Conservation (phyloP, 2,113 vertebrate genomes). For the Syrrhaptes paradoxus region DNA sequence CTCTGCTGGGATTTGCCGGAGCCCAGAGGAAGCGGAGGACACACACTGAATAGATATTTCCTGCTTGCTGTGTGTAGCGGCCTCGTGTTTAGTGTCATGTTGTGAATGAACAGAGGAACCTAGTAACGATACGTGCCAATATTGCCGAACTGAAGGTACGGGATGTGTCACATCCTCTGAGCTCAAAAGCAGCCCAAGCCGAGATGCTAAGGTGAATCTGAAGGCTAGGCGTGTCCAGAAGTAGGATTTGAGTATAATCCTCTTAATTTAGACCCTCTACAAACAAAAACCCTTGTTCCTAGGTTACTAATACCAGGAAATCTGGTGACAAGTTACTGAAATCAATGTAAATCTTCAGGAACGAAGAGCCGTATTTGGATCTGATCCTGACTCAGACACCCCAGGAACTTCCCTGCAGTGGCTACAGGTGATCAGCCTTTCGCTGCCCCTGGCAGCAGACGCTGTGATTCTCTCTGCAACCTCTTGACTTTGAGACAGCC, state of each 20-base stretch:
- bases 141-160: not conserved
- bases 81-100: slow-evolving; percentile 44
- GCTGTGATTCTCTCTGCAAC: not conserved
- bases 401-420: not conserved
- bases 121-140: slow-evolving; percentile 17
- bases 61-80: slow-evolving; percentile 28
- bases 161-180: slow-evolving; percentile 64
- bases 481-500: not conserved
- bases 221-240: not conserved
- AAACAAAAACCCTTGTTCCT: not conserved
- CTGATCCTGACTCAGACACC: not conserved
- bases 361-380: not conserved
- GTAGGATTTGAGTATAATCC: not conserved
- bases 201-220: slow-evolving; percentile 30
- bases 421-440: not conserved
- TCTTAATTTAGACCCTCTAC: not conserved
- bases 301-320: slow-evolving; percentile 3
- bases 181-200: not conserved
- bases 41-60: slow-evolving; percentile 56
- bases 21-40: slow-evolving; percentile 54
- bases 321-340: not conserved
- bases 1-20: slow-evolving; percentile 52
- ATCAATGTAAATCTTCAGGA: not conserved
- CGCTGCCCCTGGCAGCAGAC: not conserved
- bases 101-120: slow-evolving; percentile 63